Evolutionary conservation across 1,140 invertebrate genomes (phyloP), one percentile per base, ranked within the genome.

Genomic region (Bombus waltoni): DNA sequence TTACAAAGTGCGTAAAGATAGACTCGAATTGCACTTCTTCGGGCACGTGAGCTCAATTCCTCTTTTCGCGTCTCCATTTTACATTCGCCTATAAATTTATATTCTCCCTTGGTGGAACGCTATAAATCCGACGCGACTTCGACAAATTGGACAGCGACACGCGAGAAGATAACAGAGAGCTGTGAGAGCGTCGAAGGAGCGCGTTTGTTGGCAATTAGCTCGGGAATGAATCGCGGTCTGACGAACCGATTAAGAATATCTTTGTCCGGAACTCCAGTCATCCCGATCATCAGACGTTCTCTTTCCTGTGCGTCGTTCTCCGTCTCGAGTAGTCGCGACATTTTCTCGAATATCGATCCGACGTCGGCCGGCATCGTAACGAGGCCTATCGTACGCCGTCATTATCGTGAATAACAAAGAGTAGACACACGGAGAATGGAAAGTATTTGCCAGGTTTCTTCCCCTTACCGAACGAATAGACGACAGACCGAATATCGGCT

Each of bases 231-330:
- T 44, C 72, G 68, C 32, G 15, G 53, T 28, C 75, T 68, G 42
- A 91, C 91, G 91, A 94, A 98, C 97, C 96, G 97, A 89, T 95
- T 94, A 28, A 98, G 93, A 77, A 98, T 95, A 89, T 95, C 95
- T 3, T 96, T 94, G 83, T 97, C 95, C 66, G 95, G 95, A 0
- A 96, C 95, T 47, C 96, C 96, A 0, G 97, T 95, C 70, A 98
- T 94, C 8, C 97, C 97, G 38, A 94, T 93, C 87, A 98, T 94
- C 3, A 98, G 91, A 90, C 97, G 97, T 0, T 96, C 87, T 93
- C 97, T 97, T 92, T 98, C 97, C 84, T 97, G 97, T 0, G 97
- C 97, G 93, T 98, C 97, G 44, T 94, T 93, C 92, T 98, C 98
- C 0, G 92, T 92, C 70, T 96, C 85, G 93, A 97, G 98, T 44